Percentiles rank a stretch among this genome's conserved stretches.
Evolutionary conservation across 2,888 invertebrate genomes (phyloP).

Genomic region (Priocnemis perturbator): DNA sequence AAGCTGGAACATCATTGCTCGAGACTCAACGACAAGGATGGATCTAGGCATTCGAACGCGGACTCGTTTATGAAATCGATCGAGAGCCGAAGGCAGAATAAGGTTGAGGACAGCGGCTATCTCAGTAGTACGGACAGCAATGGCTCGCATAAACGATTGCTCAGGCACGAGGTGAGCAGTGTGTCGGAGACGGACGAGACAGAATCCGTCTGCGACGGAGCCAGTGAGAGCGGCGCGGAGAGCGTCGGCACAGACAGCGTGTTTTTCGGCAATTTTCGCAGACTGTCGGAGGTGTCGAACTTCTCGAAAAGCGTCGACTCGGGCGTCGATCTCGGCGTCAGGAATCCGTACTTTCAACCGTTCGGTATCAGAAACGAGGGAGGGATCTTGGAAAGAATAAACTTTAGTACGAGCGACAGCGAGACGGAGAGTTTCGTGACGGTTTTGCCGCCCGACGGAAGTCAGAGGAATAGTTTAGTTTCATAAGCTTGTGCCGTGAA

Average conservation of each 20-base stretch:
- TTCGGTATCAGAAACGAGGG: constrained; percentile 41
- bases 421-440: constrained; percentile 77
- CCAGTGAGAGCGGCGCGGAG: constrained; percentile 91
- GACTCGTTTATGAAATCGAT: constrained; percentile 9
- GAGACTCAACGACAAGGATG: not conserved
- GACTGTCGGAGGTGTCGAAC: constrained; percentile 65
- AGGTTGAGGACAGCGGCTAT: constrained; percentile 84
- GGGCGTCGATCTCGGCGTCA: constrained; percentile 57
- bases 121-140: constrained; percentile 89
- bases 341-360: constrained; percentile 47
- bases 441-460: constrained; percentile 67
- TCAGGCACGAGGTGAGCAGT: constrained; percentile 75
- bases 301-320: constrained; percentile 66
- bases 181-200: constrained; percentile 87
- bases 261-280: constrained; percentile 86
- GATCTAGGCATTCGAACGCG: not conserved
- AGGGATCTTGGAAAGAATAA: constrained; percentile 53
- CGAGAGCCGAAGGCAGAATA: constrained; percentile 24
- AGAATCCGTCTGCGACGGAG: constrained; percentile 87
- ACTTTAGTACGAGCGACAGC: constrained; percentile 73
- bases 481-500: not conserved
- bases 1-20: not conserved
- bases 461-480: constrained; percentile 41
- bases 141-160: constrained; percentile 67
- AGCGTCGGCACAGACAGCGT: constrained; percentile 92